A percentile compares a stretch with the other conserved stretches of the same genome.
phyloP scores from a whole-genome alignment of 2,888 invertebrate genomes.

The Aplocera efformata region DNA sequence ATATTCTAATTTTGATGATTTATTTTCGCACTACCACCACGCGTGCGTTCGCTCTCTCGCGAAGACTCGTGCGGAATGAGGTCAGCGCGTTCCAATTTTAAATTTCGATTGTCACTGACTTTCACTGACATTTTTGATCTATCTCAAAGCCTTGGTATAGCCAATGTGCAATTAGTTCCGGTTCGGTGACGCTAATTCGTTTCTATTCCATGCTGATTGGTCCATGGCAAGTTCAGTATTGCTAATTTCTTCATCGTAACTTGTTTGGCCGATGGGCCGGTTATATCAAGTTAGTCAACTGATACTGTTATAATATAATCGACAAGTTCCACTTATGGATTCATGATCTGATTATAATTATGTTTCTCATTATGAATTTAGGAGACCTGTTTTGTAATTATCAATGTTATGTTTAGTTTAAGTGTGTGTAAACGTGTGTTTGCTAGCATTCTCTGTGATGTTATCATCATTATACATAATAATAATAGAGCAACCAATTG shows the following conservation, averaged over 20 bases:
- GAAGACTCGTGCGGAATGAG: slow-evolving; percentile 64
- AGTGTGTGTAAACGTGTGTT: no score
- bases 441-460: no score
- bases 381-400: no score
- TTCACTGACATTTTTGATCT: slow-evolving; percentile 49
- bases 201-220: slow-evolving; percentile 21
- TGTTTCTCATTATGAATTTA: no score
- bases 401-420: no score
- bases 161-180: slow-evolving; percentile 35
- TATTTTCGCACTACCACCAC: slow-evolving; percentile 55
- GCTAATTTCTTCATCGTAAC: background rate
- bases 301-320: slow-evolving; percentile 21
- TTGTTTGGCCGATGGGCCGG: slow-evolving; percentile 13
- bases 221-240: slow-evolving; percentile 11
- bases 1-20: slow-evolving; percentile 53
- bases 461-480: no score
- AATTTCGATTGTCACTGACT: slow-evolving; percentile 67
- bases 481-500: no score
- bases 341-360: slow-evolving; percentile 8
- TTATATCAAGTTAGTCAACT: slow-evolving; percentile 1
- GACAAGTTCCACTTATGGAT: slow-evolving; percentile 10
- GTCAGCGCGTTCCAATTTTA: slow-evolving; percentile 72
- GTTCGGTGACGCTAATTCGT: slow-evolving; percentile 28
- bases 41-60: slow-evolving; percentile 52
- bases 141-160: slow-evolving; percentile 18